A percentile compares a stretch with the other conserved stretches of the same genome.
Conservation (phyloP, 2,113 vertebrate genomes). For the Delphinus delphis region DNA sequence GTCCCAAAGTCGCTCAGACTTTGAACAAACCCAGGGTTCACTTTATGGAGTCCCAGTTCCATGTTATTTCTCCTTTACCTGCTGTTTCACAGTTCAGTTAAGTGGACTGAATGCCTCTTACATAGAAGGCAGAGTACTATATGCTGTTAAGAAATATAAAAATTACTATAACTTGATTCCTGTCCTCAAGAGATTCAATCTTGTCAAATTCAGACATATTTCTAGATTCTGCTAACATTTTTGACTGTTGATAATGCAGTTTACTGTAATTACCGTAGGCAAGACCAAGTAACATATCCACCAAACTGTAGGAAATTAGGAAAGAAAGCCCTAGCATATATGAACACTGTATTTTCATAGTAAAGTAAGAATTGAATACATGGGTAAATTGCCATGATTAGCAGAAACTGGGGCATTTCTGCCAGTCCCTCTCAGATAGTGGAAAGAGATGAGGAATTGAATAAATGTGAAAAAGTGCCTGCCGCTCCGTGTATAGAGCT, state of each 20-base stretch:
- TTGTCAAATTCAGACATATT: background rate
- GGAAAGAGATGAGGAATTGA: background rate
- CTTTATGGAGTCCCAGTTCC: background rate
- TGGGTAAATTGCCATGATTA: background rate
- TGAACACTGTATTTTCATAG: background rate
- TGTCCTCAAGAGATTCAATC: background rate
- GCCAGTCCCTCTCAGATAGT: background rate
- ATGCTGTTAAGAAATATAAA: background rate
- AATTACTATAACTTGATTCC: background rate
- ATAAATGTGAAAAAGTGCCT: background rate
- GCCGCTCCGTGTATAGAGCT: background rate
- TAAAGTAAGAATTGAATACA: background rate
- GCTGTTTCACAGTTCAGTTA: background rate
- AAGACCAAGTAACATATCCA: background rate
- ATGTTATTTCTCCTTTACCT: background rate
- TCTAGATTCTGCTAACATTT: slow-evolving; percentile 21
- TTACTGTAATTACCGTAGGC: background rate
- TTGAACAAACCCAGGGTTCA: background rate
- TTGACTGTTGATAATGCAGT: background rate
- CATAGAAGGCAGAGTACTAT: background rate
- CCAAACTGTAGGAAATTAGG: background rate
- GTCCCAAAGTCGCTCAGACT: background rate
- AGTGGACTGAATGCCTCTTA: background rate
- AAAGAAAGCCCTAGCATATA: background rate
- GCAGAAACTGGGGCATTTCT: background rate